Base-by-base conservation (phyloP, 1,140 invertebrate species). In the Camponotus floridanus region DNA sequence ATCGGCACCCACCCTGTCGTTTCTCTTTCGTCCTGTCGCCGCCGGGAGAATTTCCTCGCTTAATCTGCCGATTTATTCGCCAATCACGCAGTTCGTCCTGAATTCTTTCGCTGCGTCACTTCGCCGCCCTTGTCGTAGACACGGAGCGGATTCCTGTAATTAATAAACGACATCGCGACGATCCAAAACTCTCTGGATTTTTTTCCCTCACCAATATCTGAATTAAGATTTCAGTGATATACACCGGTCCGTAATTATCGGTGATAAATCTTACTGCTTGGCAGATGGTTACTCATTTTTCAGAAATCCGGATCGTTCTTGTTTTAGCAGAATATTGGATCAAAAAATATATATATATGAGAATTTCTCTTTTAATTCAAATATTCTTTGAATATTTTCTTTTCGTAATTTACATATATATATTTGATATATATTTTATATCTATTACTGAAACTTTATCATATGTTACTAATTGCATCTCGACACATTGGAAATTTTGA, bases 51-150 rank as follows among this genome's bases (percentile, higher is more conserved):
- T 90, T 88, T 87, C 71, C 88, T 70, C 86, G 88, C 83, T 90
- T 90, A 90, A 90, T 90, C 88, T 90, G 64, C 86, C 88, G 86
- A 90, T 90, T 90, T 90, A 90, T 88, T 87, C 81, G 74, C 86
- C 89, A 87, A 90, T 89, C 86, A 90, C 86, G 86, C 86, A 48
- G 74, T 62, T 45, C 48, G 57, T 57, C 86, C 51, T 85, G 79
- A 87, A 89, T 85, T 86, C 71, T 88, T 90, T 68, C 45, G 80
- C 67, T 51, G 59, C 68, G 59, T 74, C 84, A 80, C 26, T 80
- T 70, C 26, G 48, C 65, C 64, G 70, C 67, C 61, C 59, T 78
- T n/a, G 21, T 33, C n/a, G 21, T 11, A 21, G 26, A 18, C 13
- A 33, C 18, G 7, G 68, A 57, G 59, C 48, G 64, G 51, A 61